Evolutionary conservation across 2,113 vertebrate genomes (phyloP).

Genomic region (Osmerus eperlanus): DNA sequence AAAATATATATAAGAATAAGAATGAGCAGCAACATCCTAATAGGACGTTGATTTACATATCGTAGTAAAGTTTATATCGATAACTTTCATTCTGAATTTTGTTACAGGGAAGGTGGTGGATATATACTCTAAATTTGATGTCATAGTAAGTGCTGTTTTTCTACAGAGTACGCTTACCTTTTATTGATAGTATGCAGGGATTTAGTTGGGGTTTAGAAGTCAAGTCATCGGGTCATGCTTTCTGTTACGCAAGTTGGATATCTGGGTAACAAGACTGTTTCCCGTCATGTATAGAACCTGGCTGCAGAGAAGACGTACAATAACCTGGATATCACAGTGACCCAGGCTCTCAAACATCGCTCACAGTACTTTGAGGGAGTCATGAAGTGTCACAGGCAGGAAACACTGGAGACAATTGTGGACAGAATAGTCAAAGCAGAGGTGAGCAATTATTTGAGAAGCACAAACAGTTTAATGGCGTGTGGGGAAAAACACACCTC

Average conservation of each 20-base stretch:
- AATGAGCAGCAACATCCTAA: too few relatives aligned
- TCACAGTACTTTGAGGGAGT: slow-evolving; percentile 99
- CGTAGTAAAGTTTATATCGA: not conserved
- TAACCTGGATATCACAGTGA: slow-evolving; percentile 96
- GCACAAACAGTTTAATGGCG: not conserved
- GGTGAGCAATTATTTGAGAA: slow-evolving; percentile 67
- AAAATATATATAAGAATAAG: too few relatives aligned
- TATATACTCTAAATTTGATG: slow-evolving; percentile 99
- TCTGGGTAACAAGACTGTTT: not conserved
- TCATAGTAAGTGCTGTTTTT: slow-evolving; percentile 88
- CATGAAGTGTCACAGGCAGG: slow-evolving; percentile 91
- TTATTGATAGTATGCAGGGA: not conserved
- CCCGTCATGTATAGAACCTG: slow-evolving; percentile 79
- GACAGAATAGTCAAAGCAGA: slow-evolving; percentile 97
- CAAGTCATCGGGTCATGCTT: not conserved
- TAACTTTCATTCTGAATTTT: not conserved
- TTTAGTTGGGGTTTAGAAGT: not conserved
- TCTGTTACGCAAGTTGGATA: not conserved
- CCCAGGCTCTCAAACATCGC: slow-evolving; percentile 93
- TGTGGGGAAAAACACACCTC: not conserved
- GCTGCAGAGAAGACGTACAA: slow-evolving; percentile 99
- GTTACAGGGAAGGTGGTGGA: slow-evolving; percentile 96
- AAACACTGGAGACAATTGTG: slow-evolving; percentile 96
- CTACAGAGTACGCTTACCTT: not conserved
- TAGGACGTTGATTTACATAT: too few relatives aligned